Evolutionary conservation across 2,113 vertebrate species (phyloP), one percentile per base, ranked within the genome.

Genomic region (Coptodon bakossiorum): DNA sequence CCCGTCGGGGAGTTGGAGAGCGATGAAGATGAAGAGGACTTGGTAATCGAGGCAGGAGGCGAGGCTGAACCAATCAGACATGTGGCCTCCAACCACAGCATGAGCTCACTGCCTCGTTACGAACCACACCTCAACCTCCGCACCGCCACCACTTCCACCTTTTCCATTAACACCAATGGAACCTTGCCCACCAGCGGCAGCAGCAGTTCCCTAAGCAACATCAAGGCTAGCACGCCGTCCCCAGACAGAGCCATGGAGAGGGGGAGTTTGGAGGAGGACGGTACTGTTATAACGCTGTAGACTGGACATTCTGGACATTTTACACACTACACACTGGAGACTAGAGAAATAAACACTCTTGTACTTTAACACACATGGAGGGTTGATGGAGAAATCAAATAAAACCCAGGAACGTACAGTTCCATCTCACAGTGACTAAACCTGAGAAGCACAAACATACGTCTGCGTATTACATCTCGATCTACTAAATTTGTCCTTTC

Each of bases 261-360:
- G 79, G 96, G 40, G 93, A 95, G 54, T 94, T 84, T 99, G 87
- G 99, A 99, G 94, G 99, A 99, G 92, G 99, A 99, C 1, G 99
- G 98, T 29, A 99, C 99, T 2, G 97, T 99, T 71, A 98, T 99
- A 88, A 99, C 98, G 0, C 96, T 99, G 81, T 99, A 98, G 96
- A 85, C 31, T 16, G 8, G n/a, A n/a, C 22, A 16, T 5, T 59
- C 31, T 5, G 17, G 17, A 38, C 11, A 38, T 68, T 68, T 38
- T 7, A 45, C 78, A 53, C 38, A 40, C 68, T 40, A 45, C 86
- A 81, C 89, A 93, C 89, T 91, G 85, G 86, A 88, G 88, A 86
- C 63, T 73, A 79, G 48, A 85, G 52, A 66, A 11, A 56, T 59
- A 76, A 24, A 89, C 61, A 50, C 45, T 10, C 40, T 5, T 52